Evolutionary conservation across 2,797 vertebrate species (phyloP).

Genomic region (Arrhamphus sclerolepis): DNA sequence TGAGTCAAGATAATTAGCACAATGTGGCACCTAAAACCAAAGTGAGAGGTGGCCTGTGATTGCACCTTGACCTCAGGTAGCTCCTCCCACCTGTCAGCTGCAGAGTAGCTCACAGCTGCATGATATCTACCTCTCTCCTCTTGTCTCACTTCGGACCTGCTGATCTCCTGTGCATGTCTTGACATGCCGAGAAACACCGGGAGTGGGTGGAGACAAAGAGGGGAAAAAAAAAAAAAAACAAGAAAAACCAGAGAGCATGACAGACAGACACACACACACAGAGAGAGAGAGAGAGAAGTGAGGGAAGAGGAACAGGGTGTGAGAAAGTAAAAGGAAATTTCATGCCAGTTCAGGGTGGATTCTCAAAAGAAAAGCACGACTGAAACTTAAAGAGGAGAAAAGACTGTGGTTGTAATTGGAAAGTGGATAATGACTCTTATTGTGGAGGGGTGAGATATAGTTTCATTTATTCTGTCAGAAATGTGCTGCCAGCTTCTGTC

Average conservation of each 20-base stretch:
- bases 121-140: slow-evolving; percentile 18
- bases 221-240: slow-evolving; percentile 76
- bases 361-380: slow-evolving; percentile 28
- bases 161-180: slow-evolving; percentile 64
- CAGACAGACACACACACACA: no score
- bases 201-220: slow-evolving; percentile 70
- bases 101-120: slow-evolving; percentile 24
- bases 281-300: slow-evolving; percentile 22
- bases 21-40: slow-evolving; percentile 2
- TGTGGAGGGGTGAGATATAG: slow-evolving; percentile 41
- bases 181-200: slow-evolving; percentile 71
- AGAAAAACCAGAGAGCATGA: slow-evolving; percentile 66
- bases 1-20: background rate
- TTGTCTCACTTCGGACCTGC: slow-evolving; percentile 5
- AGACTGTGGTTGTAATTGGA: slow-evolving; percentile 33
- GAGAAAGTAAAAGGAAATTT: slow-evolving; percentile 64
- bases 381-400: slow-evolving; percentile 26
- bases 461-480: slow-evolving; percentile 42
- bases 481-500: slow-evolving; percentile 41
- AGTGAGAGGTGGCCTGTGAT: slow-evolving; percentile 28
- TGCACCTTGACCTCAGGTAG: slow-evolving; percentile 78
- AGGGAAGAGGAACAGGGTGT: slow-evolving; percentile 43
- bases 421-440: slow-evolving; percentile 19
- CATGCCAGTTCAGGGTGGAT: slow-evolving; percentile 31
- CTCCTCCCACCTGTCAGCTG: slow-evolving; percentile 56